Evolutionary conservation across 2,888 invertebrate genomes (phyloP).

Genomic region (Drosophila atripex): DNA sequence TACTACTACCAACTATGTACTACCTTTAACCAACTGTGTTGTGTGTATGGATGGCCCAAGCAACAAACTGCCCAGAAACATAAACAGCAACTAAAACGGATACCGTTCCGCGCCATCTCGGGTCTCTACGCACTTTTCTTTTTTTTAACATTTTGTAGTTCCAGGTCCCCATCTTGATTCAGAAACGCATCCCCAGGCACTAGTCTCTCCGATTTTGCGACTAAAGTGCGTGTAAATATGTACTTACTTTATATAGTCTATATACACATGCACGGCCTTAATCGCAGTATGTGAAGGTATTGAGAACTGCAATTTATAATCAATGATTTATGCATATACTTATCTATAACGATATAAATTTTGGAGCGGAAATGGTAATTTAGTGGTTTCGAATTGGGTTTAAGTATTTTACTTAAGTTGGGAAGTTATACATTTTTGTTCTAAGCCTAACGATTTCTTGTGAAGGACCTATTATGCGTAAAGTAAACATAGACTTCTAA

Average conservation of each 20-base stretch:
- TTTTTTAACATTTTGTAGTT: conserved; percentile 3
- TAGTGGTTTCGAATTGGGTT: background rate
- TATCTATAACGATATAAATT: background rate
- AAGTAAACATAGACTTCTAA: too few species aligned
- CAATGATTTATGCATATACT: background rate
- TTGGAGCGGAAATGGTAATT: background rate
- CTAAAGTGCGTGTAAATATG: conserved; percentile 11
- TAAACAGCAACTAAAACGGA: conserved; percentile 47
- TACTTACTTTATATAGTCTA: conserved; percentile 5
- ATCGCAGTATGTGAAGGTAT: background rate
- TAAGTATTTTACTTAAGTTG: too few species aligned
- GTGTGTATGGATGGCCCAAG: background rate
- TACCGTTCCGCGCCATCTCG: conserved; percentile 67
- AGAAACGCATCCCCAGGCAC: conserved; percentile 73
- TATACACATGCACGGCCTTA: background rate
- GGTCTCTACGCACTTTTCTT: conserved; percentile 70
- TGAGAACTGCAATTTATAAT: background rate
- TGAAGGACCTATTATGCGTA: too few species aligned
- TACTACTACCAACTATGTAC: conserved; percentile 29
- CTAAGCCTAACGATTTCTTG: too few species aligned
- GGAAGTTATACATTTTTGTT: too few species aligned
- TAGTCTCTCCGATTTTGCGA: conserved; percentile 26
- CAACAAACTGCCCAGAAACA: conserved; percentile 8
- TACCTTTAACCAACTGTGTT: conserved; percentile 25
- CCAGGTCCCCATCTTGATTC: conserved; percentile 64